phyloP scores from a whole-genome alignment of 2,113 vertebrate species.

The Silurus glanis region DNA sequence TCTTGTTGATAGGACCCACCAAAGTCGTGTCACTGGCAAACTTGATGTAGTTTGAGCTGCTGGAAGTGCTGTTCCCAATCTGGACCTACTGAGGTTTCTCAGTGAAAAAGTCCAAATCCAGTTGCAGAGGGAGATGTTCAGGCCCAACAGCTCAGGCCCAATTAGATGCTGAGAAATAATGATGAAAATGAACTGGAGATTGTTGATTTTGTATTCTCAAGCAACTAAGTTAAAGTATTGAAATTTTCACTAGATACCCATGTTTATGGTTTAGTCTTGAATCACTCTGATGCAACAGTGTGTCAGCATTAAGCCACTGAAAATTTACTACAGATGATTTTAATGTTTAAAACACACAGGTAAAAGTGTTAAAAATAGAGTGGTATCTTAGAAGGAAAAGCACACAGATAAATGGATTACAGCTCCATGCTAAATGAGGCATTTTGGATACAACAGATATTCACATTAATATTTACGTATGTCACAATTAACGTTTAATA shows the following conservation, averaged over 20 bases:
- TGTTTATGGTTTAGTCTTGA: slow-evolving; percentile 12
- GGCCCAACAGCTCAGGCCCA: no score
- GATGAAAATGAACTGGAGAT: no score
- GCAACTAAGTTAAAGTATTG: not conserved
- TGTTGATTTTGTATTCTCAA: no score
- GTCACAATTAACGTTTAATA: not conserved
- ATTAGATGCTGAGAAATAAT: no score
- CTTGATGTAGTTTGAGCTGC: no score
- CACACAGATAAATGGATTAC: not conserved
- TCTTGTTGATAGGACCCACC: no score
- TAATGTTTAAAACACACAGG: no score
- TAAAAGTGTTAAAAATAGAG: not conserved
- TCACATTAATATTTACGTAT: not conserved
- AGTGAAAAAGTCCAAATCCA: no score
- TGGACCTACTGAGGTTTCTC: no score
- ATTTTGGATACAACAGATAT: not conserved
- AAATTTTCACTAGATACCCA: not conserved
- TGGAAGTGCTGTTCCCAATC: no score
- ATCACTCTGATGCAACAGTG: slow-evolving; percentile 17
- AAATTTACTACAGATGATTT: not conserved
- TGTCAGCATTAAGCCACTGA: slow-evolving; percentile 12
- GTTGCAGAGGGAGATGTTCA: no score
- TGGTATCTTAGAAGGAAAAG: not conserved
- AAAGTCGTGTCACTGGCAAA: no score
- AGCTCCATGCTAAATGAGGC: not conserved